phyloP scores from a whole-genome alignment of 2,888 invertebrate species.

The Eurois occulta region DNA sequence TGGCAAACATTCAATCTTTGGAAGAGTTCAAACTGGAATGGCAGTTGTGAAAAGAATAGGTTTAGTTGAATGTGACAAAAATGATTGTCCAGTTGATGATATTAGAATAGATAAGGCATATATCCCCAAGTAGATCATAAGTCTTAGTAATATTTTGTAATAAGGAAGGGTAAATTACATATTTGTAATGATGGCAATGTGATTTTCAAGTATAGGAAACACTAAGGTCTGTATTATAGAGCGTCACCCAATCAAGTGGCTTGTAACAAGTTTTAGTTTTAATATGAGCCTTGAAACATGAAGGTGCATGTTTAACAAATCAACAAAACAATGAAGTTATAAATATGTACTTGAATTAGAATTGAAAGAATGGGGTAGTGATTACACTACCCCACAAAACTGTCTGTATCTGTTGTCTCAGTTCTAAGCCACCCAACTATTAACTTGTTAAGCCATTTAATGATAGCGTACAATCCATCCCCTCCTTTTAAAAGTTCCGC shows the following conservation, averaged over 20 bases:
- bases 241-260: neutral
- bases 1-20: slow-evolving; percentile 99
- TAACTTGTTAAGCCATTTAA: too few relatives aligned
- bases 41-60: slow-evolving; percentile 97
- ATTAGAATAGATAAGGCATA: slow-evolving; percentile 92
- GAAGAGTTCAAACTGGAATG: slow-evolving; percentile 96
- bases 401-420: too few relatives aligned
- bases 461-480: too few relatives aligned
- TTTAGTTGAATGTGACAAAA: slow-evolving; percentile 97
- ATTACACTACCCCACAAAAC: too few relatives aligned
- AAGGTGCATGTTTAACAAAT: too few relatives aligned
- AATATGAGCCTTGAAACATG: too few relatives aligned
- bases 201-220: neutral
- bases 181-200: neutral
- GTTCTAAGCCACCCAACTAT: too few relatives aligned
- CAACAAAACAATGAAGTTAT: too few relatives aligned
- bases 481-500: too few relatives aligned
- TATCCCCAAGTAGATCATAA: slow-evolving; percentile 76
- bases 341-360: too few relatives aligned
- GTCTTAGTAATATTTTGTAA: neutral
- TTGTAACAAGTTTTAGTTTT: neutral
- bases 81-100: slow-evolving; percentile 97
- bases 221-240: neutral
- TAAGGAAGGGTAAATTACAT: neutral
- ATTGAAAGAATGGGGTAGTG: too few relatives aligned